Conservation (phyloP, 1,140 invertebrate genomes). For the Doryteuthis pealeii region DNA sequence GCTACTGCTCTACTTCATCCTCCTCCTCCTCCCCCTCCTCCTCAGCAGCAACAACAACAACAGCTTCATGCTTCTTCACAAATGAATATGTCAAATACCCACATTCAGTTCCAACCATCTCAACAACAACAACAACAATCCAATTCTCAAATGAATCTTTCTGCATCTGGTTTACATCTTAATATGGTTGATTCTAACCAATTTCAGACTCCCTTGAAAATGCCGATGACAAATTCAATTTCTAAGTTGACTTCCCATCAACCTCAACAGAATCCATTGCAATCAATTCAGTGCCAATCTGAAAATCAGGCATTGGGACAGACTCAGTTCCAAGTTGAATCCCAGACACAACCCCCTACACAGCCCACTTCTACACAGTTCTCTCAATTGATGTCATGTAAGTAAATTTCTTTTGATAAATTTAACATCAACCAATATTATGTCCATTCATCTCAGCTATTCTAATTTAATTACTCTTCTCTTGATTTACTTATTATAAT, state of each 20-base stretch:
- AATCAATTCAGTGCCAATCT: neutral
- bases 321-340: neutral
- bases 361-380: neutral
- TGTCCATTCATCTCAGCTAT: too few relatives aligned
- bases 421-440: too few relatives aligned
- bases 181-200: neutral
- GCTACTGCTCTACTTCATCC: neutral
- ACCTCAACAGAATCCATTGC: neutral
- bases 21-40: neutral
- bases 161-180: too few relatives aligned
- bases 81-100: neutral
- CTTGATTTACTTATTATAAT: too few relatives aligned
- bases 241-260: neutral
- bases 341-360: neutral
- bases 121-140: neutral
- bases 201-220: neutral
- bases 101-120: neutral
- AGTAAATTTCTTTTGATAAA: neutral
- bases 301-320: neutral
- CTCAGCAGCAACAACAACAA: neutral
- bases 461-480: too few relatives aligned
- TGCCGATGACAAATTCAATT: neutral
- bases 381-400: neutral
- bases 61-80: neutral
- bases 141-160: neutral